Conservation (phyloP, 2,797 vertebrate genomes). For the Caiman crocodilus region DNA sequence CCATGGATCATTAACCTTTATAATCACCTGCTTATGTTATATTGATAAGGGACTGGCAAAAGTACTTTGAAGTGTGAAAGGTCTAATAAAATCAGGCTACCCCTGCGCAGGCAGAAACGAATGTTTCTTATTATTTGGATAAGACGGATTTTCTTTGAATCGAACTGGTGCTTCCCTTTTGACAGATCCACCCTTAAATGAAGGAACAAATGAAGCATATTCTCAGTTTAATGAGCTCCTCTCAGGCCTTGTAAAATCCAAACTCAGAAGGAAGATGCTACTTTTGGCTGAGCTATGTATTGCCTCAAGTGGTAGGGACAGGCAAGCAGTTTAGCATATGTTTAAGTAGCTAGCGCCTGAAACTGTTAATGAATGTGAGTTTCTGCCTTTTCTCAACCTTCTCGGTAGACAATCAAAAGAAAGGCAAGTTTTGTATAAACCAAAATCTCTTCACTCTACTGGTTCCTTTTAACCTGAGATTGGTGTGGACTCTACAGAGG, state of each 20-base stretch:
- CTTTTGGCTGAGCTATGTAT: not conserved
- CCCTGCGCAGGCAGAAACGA: not conserved
- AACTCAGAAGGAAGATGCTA: not conserved
- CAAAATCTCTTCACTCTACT: not conserved
- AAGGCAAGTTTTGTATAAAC: not conserved
- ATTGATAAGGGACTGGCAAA: not conserved
- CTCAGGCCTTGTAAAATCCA: not conserved
- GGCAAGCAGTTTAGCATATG: not conserved
- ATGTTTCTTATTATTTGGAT: not conserved
- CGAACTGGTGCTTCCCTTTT: not conserved
- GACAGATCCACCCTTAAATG: not conserved
- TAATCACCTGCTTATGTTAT: not conserved
- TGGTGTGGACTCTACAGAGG: not conserved
- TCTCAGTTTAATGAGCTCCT: not conserved
- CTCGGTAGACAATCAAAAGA: not conserved
- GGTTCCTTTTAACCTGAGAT: constrained; percentile 3
- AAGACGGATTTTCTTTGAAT: not conserved
- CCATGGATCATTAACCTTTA: not conserved
- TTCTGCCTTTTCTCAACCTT: too few species aligned
- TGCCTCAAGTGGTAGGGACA: not conserved
- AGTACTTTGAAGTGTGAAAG: not conserved
- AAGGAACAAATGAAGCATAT: not conserved
- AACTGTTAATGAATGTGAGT: not conserved
- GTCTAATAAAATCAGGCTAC: not conserved
- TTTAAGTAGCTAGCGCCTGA: not conserved